Conservation (phyloP, 2,113 vertebrate genomes). For the Lota lota region DNA sequence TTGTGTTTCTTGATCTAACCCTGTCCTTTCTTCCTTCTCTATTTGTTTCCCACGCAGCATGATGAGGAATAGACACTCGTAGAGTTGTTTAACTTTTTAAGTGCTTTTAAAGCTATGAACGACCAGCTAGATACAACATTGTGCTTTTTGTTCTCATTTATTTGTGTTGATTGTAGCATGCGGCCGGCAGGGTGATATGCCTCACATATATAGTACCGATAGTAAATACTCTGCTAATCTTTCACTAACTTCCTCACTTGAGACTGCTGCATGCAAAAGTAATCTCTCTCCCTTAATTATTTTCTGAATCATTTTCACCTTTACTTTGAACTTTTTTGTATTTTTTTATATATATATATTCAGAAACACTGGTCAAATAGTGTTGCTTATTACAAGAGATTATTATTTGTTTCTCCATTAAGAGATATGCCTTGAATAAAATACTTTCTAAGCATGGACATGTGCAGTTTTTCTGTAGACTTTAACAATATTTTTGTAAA, state of each 20-base stretch:
- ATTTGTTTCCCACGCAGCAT: slow-evolving; percentile 81
- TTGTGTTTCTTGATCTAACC: slow-evolving; percentile 4
- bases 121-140: neutral
- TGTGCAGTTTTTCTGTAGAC: slow-evolving; percentile 8
- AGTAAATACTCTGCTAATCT: slow-evolving; percentile 4
- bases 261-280: slow-evolving; percentile 31
- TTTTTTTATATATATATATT: slow-evolving; percentile 10
- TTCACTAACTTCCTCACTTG: slow-evolving; percentile 10
- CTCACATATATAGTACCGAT: neutral
- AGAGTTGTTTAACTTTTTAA: slow-evolving; percentile 15
- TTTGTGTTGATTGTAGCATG: neutral
- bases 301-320: slow-evolving; percentile 12
- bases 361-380: neutral
- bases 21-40: slow-evolving; percentile 60
- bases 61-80: slow-evolving; percentile 75
- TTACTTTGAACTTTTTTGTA: slow-evolving; percentile 20
- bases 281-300: slow-evolving; percentile 26
- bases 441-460: neutral
- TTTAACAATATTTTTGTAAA: slow-evolving; percentile 45
- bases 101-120: slow-evolving; percentile 12
- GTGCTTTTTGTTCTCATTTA: neutral
- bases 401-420: slow-evolving; percentile 6
- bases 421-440: slow-evolving; percentile 16
- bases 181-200: neutral
- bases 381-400: slow-evolving; percentile 1